phyloP scores from a whole-genome alignment of 2,113 vertebrate genomes.

The Pelmatolapia mariae region DNA sequence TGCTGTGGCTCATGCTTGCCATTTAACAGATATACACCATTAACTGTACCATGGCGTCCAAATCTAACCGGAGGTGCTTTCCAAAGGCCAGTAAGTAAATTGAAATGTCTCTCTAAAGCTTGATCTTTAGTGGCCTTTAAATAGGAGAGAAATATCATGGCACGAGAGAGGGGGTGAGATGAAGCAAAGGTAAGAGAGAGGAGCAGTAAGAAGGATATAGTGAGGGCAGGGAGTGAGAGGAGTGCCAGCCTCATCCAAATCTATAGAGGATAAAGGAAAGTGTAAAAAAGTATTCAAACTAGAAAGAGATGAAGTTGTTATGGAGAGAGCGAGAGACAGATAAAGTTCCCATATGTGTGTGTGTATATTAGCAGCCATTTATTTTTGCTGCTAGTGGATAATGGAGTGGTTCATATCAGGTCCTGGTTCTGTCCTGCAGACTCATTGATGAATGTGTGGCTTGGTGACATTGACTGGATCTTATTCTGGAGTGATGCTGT shows the following conservation, averaged over 20 bases:
- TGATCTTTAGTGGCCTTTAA: constrained; percentile 66
- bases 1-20: constrained; percentile 47
- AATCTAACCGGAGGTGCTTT: constrained; percentile 53
- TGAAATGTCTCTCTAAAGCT: constrained; percentile 62
- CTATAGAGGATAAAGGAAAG: background rate
- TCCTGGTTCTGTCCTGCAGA: background rate
- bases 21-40: constrained; percentile 68
- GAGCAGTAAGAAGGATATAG: background rate
- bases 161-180: background rate
- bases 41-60: constrained; percentile 52
- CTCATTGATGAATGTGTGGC: background rate
- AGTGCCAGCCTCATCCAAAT: background rate
- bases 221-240: background rate
- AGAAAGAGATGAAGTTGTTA: accelerated
- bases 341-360: background rate
- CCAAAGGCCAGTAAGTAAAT: constrained; percentile 68
- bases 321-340: accelerated
- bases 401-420: background rate
- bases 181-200: background rate
- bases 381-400: background rate
- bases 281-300: background rate
- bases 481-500: background rate
- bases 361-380: background rate
- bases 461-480: background rate
- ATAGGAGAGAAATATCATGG: constrained; percentile 51